Conservation (phyloP, 2,888 invertebrate genomes). For the Eurytoma adleriae region DNA sequence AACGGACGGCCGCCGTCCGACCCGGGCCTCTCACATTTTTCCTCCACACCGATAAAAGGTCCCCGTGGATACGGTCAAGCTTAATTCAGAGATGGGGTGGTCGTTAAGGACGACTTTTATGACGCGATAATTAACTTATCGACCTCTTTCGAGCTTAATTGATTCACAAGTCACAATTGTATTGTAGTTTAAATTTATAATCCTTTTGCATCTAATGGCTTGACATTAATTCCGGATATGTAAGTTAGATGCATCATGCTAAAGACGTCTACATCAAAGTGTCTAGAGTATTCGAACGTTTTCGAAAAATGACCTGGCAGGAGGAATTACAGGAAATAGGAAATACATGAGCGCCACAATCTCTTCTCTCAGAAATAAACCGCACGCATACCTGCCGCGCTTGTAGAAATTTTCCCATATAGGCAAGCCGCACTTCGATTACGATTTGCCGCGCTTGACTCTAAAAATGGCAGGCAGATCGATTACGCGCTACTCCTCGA, state of each 20-base stretch:
- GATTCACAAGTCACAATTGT: neutral
- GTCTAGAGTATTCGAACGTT: constrained; percentile 10
- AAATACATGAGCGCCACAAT: constrained; percentile 13
- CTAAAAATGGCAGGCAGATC: constrained; percentile 62
- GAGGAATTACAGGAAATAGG: constrained; percentile 10
- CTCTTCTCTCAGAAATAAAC: constrained; percentile 52
- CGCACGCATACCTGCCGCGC: constrained; percentile 59
- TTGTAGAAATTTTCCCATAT: constrained; percentile 64
- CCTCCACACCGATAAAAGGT: constrained; percentile 4
- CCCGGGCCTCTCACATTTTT: neutral
- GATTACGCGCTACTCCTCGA: constrained; percentile 42
- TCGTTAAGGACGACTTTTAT: too few species aligned
- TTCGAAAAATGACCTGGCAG: constrained; percentile 40
- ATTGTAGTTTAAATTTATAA: too few species aligned
- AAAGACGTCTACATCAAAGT: neutral
- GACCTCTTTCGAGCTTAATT: neutral
- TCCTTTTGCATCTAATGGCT: too few species aligned
- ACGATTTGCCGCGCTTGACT: constrained; percentile 59
- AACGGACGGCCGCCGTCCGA: constrained; percentile 45
- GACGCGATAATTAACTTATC: neutral
- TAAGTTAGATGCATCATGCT: too few species aligned
- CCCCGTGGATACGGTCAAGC: too few species aligned
- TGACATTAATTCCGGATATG: too few species aligned
- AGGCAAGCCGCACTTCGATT: constrained; percentile 59
- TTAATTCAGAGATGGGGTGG: too few species aligned